Evolutionary conservation across 1,140 invertebrate genomes (phyloP), one percentile per base, ranked within the genome.

Genomic region (Amphibalanus amphitrite): DNA sequence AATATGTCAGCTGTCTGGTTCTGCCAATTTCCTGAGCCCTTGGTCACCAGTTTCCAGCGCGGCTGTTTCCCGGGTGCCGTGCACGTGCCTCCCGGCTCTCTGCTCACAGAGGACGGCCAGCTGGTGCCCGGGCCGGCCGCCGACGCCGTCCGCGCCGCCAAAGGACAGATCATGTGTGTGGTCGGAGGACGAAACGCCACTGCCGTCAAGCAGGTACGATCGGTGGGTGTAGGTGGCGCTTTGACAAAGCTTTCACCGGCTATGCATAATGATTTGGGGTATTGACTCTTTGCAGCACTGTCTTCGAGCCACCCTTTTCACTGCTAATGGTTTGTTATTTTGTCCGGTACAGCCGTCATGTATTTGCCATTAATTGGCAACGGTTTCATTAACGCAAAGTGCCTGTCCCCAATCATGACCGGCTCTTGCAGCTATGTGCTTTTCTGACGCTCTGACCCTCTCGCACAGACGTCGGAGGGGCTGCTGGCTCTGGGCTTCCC

Each of bases 391-490:
- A n/a, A n/a, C n/a, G n/a, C n/a, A n/a, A n/a, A n/a, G n/a, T n/a
- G n/a, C n/a, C n/a, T n/a, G n/a, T n/a, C n/a, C n/a, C n/a, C n/a
- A n/a, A n/a, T n/a, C n/a, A n/a, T n/a, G n/a, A n/a, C n/a, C n/a
- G n/a, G n/a, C n/a, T n/a, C n/a, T n/a, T n/a, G n/a, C n/a, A n/a
- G n/a, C n/a, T n/a, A n/a, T 71, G 70, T 29, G 65, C 29, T n/a
- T n/a, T 1, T 38, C 65, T 65, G 65, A 38, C 68, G 69, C 29
- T 68, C 72, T 25, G 70, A 73, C 59, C 29, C 6, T 73, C 74
- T 28, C 72, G 72, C 64, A 71, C 77, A 84, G 82, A 83, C 84
- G 80, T 83, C 84, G 3, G 81, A 81, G 75, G 77, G 78, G 47
- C 76, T 85, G n/a, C 76, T 85, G n/a, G 71, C 77, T 28, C 74